Conservation (phyloP, 1,140 invertebrate genomes). For the Cyclina sinensis region DNA sequence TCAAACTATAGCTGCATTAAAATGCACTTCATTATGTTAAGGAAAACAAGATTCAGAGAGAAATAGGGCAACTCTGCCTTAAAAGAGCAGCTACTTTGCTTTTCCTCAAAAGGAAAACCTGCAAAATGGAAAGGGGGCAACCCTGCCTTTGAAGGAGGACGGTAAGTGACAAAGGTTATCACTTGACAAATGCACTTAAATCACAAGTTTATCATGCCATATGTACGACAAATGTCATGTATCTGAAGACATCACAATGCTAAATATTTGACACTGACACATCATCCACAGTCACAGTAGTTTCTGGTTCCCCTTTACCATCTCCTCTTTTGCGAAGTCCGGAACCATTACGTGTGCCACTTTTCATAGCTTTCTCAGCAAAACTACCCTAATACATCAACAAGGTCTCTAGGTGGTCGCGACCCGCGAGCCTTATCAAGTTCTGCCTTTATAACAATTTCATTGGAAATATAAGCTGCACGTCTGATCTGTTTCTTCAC, state of each 20-base stretch:
- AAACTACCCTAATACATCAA: neutral
- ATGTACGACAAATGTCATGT: too few relatives aligned
- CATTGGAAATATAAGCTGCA: constrained; percentile 94
- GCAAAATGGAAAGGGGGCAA: too few relatives aligned
- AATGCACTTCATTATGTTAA: too few relatives aligned
- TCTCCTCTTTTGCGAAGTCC: constrained; percentile 16
- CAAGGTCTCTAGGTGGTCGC: constrained; percentile 67
- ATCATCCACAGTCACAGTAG: neutral
- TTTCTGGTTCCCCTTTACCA: neutral
- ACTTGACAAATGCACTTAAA: neutral
- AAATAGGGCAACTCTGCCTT: too few relatives aligned
- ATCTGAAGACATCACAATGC: neutral
- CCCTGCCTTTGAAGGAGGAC: neutral
- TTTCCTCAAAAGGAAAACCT: neutral
- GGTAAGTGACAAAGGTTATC: neutral
- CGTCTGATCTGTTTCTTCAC: constrained; percentile 93
- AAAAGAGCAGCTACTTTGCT: too few relatives aligned
- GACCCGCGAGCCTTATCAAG: constrained; percentile 86
- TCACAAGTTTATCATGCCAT: neutral
- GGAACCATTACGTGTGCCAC: constrained; percentile 33
- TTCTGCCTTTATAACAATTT: constrained; percentile 95
- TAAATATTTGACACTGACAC: constrained; percentile 42
- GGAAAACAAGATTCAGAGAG: too few relatives aligned
- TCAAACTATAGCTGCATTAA: too few relatives aligned
- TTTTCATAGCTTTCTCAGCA: neutral